These are phyloP conservation scores for Cantharis rustica DNA, from an alignment of 2,888 invertebrate species.

Conservation along the genomic window DNA sequence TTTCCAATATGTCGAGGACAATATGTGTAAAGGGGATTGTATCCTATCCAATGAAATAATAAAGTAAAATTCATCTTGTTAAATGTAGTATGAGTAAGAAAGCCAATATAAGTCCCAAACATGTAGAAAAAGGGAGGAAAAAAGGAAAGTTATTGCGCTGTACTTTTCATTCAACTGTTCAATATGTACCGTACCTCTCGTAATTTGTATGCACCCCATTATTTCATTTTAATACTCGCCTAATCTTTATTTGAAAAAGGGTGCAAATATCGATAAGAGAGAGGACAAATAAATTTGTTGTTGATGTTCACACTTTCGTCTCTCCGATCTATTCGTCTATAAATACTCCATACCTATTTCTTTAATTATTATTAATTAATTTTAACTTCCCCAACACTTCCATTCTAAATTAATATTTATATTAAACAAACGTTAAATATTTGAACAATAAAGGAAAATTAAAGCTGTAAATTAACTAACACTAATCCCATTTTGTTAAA, in stretches of 20 bases:
- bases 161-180: slow-evolving; percentile 19
- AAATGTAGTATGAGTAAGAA: slow-evolving; percentile 9
- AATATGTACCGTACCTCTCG: slow-evolving; percentile 11
- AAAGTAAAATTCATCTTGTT: slow-evolving; percentile 22
- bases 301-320: background rate
- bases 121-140: slow-evolving; percentile 3
- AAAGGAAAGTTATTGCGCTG: slow-evolving; percentile 9
- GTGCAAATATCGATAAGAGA: slow-evolving; percentile 3
- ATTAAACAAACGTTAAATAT: background rate
- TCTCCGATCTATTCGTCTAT: no score
- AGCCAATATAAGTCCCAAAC: background rate
- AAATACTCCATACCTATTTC: no score
- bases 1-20: slow-evolving; percentile 22
- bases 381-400: background rate
- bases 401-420: background rate
- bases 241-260: slow-evolving; percentile 28
- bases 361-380: background rate
- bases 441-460: slow-evolving; percentile 1
- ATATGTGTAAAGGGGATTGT: slow-evolving; percentile 13
- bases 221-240: slow-evolving; percentile 22
- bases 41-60: slow-evolving; percentile 11
- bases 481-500: background rate
- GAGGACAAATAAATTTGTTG: background rate
- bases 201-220: slow-evolving; percentile 27
- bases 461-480: slow-evolving; percentile 3